Evolutionary conservation across 2,113 vertebrate genomes (phyloP).

Genomic region (Notarius lentiginosus): DNA sequence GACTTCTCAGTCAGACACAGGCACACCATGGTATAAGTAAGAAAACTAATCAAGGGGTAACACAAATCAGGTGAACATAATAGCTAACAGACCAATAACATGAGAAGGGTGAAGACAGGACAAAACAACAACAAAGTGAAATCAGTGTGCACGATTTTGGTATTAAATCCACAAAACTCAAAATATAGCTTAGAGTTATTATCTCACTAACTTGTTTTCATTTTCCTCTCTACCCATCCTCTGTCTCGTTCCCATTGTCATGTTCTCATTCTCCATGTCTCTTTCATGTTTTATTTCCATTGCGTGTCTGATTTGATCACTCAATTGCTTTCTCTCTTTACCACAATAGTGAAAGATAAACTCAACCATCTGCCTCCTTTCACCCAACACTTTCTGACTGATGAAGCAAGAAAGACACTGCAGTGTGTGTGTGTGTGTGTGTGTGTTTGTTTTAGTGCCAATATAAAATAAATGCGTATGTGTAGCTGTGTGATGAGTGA

Average conservation of each 20-base stretch:
- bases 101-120: not conserved
- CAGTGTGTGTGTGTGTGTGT: not conserved
- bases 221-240: not conserved
- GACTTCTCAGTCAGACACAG: no score
- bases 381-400: conserved; percentile 39
- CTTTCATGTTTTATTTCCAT: not conserved
- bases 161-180: not conserved
- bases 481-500: not conserved
- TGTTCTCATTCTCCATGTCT: not conserved
- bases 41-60: no score
- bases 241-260: not conserved
- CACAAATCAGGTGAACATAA: not conserved
- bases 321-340: conserved; percentile 12
- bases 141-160: not conserved
- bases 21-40: no score
- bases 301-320: conserved; percentile 24
- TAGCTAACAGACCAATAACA: not conserved
- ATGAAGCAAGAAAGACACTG: conserved; percentile 38
- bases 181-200: not conserved
- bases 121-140: not conserved
- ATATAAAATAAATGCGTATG: conserved; percentile 31
- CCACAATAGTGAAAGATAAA: conserved; percentile 47
- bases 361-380: conserved; percentile 47
- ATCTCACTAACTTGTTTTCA: not conserved
- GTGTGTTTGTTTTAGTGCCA: conserved; percentile 36